A percentile compares a stretch with the other conserved stretches of the same genome.
Conservation (phyloP, 2,888 invertebrate species). For the Heliconius ethilla region DNA sequence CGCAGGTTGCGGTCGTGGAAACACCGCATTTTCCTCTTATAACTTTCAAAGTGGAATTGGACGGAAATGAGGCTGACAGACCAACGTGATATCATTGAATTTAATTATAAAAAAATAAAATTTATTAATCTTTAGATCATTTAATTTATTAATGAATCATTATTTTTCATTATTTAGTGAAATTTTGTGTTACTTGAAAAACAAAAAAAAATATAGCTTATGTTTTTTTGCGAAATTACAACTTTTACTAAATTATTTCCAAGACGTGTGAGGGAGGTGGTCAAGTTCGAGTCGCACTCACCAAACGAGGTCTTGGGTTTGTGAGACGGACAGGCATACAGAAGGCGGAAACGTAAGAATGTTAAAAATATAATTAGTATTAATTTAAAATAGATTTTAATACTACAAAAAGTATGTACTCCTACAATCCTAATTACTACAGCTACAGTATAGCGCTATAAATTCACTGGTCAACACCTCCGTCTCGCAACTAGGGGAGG, state of each 20-base stretch:
- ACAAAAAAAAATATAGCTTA: too few relatives aligned
- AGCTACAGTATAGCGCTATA: slow-evolving; percentile 10
- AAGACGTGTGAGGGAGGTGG: too few relatives aligned
- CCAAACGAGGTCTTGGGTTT: too few relatives aligned
- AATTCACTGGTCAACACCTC: slow-evolving; percentile 18
- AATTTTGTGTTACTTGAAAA: background rate
- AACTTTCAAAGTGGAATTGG: slow-evolving; percentile 22
- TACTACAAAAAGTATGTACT: too few relatives aligned
- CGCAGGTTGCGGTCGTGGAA: slow-evolving; percentile 23
- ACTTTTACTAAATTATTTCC: too few relatives aligned
- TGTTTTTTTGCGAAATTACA: too few relatives aligned
- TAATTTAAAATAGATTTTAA: too few relatives aligned
- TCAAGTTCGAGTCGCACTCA: too few relatives aligned
- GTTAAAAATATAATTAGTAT: too few relatives aligned
- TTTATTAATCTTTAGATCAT: too few relatives aligned
- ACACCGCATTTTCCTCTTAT: slow-evolving; percentile 18
- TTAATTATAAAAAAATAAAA: background rate
- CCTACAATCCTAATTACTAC: background rate
- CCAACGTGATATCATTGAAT: background rate
- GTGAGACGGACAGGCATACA: too few relatives aligned
- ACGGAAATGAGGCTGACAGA: slow-evolving; percentile 5
- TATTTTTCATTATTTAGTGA: background rate
- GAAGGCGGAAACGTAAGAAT: too few relatives aligned
- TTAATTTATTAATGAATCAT: background rate
- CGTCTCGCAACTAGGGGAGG: slow-evolving; percentile 23